Base-by-base conservation (phyloP, 1,140 invertebrate species). In the Copidosoma floridanum region DNA sequence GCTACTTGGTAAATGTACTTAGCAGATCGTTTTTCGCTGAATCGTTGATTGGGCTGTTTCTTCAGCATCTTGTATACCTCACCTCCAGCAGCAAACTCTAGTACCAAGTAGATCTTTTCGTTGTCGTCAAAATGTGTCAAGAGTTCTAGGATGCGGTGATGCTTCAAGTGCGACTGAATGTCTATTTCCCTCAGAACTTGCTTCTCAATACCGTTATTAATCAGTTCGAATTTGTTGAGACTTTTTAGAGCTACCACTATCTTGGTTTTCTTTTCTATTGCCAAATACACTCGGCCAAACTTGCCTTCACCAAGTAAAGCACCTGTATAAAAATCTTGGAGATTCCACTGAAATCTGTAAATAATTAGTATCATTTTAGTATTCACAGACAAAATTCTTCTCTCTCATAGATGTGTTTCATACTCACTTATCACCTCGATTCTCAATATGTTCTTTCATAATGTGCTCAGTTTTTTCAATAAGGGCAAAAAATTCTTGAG, bases 151-250 rank as follows among this genome's bases (percentile, higher is more conserved):
- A 98, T 94, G 74, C 98, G 89, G 16, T 92, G 93, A 81, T 98
- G 96, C 86, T 85, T 86, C 37, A 98, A 83, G 79, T 94, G 92
- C 26, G 91, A 90, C 71, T 98, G 95, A 73, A 98, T 98, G 83
- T 98, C 95, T 71, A 98, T 95, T 84, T 98, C 96, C 67, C 95
- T 82, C 66, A 94, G 77, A 0, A 93, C 86, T 79, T 95, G 92
- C 57, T 89, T 84, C 69, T 94, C 90, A 54, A 94, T 90, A 50
- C 82, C 80, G 10, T 86, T 86, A 68, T 89, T 87, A 3, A 85
- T 78, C 29, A 97, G 80, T 79, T 96, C 92, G 14, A 84, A 84
- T 79, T 95, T 95, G 65, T 93, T 91, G 18, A 97, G 78, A 1
- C 93, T 91, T 82, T 98, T 98, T 46, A 99, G 81, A 3, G 97